Conservation (phyloP, 2,113 vertebrate genomes). For the Osmerus eperlanus region DNA sequence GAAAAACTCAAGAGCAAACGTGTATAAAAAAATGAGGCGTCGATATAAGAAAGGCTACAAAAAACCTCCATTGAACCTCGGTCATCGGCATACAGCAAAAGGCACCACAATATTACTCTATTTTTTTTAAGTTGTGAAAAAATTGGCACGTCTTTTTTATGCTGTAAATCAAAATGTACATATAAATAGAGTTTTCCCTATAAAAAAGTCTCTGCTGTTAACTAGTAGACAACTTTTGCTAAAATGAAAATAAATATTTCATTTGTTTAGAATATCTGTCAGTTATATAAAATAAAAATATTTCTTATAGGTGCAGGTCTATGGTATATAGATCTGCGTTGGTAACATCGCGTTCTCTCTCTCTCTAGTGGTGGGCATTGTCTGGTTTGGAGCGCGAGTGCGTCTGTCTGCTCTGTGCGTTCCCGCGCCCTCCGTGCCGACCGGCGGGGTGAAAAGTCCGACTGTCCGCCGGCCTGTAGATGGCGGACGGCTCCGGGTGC, state of each 20-base stretch:
- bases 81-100: conserved; percentile 97
- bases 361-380: conserved; percentile 84
- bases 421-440: conserved; percentile 76
- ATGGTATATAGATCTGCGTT: conserved; percentile 75
- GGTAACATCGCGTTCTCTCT: conserved; percentile 61
- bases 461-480: conserved; percentile 83
- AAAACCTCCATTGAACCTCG: conserved; percentile 86
- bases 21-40: conserved; percentile 81
- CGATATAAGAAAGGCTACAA: conserved; percentile 90
- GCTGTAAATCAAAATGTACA: conserved; percentile 99
- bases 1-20: conserved; percentile 62
- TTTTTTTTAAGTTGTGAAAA: conserved; percentile 94
- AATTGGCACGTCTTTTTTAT: conserved; percentile 95
- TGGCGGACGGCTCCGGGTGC: conserved; percentile 84
- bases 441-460: conserved; percentile 91
- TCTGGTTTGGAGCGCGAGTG: conserved; percentile 82
- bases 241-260: conserved; percentile 99
- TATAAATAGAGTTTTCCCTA: conserved; percentile 99
- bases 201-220: conserved; percentile 99
- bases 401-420: conserved; percentile 79
- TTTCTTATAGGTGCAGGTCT: conserved; percentile 84
- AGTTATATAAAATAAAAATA: conserved; percentile 99
- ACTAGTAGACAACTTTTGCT: conserved; percentile 99
- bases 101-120: conserved; percentile 99
- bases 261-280: conserved; percentile 97